Evolutionary conservation across 2,797 vertebrate genomes (phyloP), one percentile per base, ranked within the genome.

Genomic region (Pterois miles): DNA sequence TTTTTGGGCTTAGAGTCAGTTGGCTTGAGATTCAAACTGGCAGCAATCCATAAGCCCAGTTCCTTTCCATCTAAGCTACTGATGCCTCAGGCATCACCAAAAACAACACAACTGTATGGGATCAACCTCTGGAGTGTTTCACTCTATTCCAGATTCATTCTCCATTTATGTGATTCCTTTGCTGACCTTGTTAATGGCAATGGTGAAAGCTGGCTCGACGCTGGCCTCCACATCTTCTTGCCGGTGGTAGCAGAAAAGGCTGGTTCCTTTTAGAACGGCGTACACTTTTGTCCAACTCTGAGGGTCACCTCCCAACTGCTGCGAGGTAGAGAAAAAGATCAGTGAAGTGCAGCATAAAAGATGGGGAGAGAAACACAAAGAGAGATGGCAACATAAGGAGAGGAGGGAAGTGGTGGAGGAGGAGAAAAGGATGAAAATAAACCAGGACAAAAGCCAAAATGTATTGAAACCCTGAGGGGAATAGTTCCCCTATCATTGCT

Each of bases 121-220:
- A 50, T 77, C 56, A 40, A 63, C 34, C 63, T 82, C 69, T 34
- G 53, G 8, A 77, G 25, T n/a, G 18, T 71, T 70, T 31, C 18
- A 33, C 23, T 64, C 23, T 3, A 62, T 58, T 65, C 27, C 22
- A 63, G 12, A 58, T 20, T 43, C 12, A 57, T 16, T 59, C 20
- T 34, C 13, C 18, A 4, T 72, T 64, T 75, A 48, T 23, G 10
- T 1, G 12, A 36, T 23, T 71, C 34, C 9, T 66, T 53, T 66
- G 25, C 84, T 90, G 71, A 98, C 98, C 96, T 98, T 99, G 93
- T 96, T 98, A 91, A 99, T 91, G 9, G 95, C 92, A 13, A 99
- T 97, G 22, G 97, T 98, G 81, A 98, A 95, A 25, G 95, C 93
- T 0, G 97, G 97, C 82, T 98, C 96, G 16, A 95, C 76, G 22